phyloP scores from a whole-genome alignment of 2,888 invertebrate species.

The Galerucella calmariensis region DNA sequence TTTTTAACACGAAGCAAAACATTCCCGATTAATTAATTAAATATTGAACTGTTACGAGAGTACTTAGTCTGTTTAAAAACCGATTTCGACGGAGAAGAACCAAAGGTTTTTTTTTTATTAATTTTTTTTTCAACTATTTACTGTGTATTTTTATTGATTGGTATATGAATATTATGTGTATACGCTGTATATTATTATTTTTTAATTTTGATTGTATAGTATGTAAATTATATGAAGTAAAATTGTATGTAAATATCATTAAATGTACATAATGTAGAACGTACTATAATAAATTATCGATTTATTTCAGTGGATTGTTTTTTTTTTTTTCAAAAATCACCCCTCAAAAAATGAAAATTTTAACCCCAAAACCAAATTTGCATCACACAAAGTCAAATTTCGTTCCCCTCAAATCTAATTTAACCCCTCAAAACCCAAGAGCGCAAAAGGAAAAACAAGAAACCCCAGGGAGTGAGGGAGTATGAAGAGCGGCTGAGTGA shows the following conservation, averaged over 20 bases:
- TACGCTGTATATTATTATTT: constrained; percentile 36
- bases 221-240: constrained; percentile 34
- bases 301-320: constrained; percentile 16
- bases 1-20: constrained; percentile 6
- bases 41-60: constrained; percentile 20
- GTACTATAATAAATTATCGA: constrained; percentile 32
- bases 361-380: no score
- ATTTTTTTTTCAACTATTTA: constrained; percentile 36
- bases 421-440: no score
- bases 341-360: no score
- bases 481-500: no score
- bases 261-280: constrained; percentile 27
- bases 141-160: constrained; percentile 36
- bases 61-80: constrained; percentile 5
- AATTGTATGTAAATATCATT: constrained; percentile 31
- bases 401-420: no score
- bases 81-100: constrained; percentile 40
- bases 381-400: no score
- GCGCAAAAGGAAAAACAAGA: no score
- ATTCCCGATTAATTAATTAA: constrained; percentile 18
- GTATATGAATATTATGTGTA: constrained; percentile 11
- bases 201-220: constrained; percentile 39
- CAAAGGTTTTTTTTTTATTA: constrained; percentile 44
- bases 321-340: no score
- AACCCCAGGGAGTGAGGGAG: no score